Conservation (phyloP, 2,797 vertebrate genomes). For the Pelochelys cantorii region DNA sequence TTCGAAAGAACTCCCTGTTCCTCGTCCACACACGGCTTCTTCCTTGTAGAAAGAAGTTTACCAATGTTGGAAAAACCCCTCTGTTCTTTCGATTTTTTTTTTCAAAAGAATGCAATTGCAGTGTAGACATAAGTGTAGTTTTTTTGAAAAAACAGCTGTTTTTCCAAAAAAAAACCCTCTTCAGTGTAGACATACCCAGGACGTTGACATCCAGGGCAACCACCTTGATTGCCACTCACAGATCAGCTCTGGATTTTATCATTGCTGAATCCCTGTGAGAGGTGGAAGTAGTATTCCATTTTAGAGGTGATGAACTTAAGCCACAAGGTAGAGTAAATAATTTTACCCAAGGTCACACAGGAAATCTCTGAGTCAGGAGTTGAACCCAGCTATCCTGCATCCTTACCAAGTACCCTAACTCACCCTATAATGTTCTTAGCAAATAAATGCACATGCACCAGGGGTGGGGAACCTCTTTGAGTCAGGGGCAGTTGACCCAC, state of each 20-base stretch:
- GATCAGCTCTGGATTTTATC: neutral
- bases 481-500: no score
- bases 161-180: no score
- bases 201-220: neutral
- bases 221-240: neutral
- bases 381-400: neutral
- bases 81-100: no score
- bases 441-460: neutral
- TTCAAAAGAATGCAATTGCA: no score
- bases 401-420: neutral
- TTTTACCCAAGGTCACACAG: neutral
- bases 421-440: slow-evolving; percentile 1
- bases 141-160: no score
- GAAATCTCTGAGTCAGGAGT: neutral
- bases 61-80: no score
- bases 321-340: slow-evolving; percentile 28
- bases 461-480: no score
- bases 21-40: no score
- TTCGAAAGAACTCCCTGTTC: no score
- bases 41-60: no score
- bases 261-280: slow-evolving; percentile 24
- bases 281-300: neutral
- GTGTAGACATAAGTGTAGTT: no score
- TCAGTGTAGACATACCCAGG: no score
- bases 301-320: slow-evolving; percentile 33